These are phyloP conservation scores for Myotis myotis DNA, from an alignment of 2,797 vertebrate genomes.

Conservation along the genomic window DNA sequence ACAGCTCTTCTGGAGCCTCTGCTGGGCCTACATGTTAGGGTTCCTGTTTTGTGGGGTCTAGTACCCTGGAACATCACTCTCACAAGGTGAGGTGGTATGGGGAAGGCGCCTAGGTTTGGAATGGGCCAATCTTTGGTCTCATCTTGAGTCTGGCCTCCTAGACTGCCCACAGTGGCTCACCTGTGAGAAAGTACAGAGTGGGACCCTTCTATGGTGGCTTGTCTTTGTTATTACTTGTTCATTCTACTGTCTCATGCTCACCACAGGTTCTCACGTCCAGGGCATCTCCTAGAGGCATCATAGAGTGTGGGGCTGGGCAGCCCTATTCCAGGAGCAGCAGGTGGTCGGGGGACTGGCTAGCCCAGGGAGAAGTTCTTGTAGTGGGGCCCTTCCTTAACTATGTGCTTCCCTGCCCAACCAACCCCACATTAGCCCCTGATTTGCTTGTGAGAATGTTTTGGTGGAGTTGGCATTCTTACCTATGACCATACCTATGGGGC, in stretches of 20 bases:
- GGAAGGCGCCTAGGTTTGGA: not conserved
- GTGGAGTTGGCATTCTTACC: not conserved
- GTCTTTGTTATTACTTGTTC: not conserved
- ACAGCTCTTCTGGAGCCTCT: not conserved
- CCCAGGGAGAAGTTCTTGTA: not conserved
- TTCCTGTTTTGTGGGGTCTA: not conserved
- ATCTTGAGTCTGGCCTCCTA: not conserved
- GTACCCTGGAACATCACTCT: not conserved
- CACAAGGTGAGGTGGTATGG: not conserved
- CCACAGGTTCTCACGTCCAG: not conserved
- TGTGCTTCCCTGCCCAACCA: not conserved
- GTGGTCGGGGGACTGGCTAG: not conserved
- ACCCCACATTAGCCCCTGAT: not conserved
- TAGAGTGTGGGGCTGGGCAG: not conserved
- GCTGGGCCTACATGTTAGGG: not conserved
- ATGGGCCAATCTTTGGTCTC: not conserved
- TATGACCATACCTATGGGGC: not conserved
- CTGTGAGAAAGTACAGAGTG: not conserved
- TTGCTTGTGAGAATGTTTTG: not conserved
- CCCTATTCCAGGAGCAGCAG: not conserved
- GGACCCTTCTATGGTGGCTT: not conserved
- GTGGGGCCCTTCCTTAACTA: not conserved
- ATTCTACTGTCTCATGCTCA: not conserved
- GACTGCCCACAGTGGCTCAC: too few relatives aligned
- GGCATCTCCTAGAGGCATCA: not conserved